These are phyloP conservation scores for Lepus europaeus DNA, from an alignment of 2,113 vertebrate genomes.

Conservation along the genomic window DNA sequence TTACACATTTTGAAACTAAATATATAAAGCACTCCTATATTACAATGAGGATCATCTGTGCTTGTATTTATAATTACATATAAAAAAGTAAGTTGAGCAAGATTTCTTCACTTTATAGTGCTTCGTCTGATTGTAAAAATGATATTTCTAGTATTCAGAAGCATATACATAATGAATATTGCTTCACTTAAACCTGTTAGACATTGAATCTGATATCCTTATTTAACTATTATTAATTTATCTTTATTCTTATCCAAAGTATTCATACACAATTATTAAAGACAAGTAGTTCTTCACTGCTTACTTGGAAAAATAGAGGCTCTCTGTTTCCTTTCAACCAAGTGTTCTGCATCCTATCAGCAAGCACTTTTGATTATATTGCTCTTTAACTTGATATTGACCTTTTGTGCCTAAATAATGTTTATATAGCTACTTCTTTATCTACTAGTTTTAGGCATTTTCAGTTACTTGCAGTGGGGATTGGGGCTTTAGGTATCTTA, in stretches of 20 bases:
- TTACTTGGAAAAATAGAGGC: neutral
- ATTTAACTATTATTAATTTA: neutral
- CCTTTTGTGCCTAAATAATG: neutral
- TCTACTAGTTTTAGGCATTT: neutral
- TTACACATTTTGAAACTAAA: neutral
- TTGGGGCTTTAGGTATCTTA: neutral
- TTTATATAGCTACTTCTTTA: neutral
- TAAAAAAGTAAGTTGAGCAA: neutral
- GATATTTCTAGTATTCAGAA: neutral
- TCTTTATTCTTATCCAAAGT: conserved; percentile 16
- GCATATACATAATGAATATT: neutral
- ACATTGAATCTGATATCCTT: neutral
- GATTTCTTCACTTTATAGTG: neutral
- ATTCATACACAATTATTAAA: neutral
- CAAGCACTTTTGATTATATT: neutral
- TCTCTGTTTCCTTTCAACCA: neutral
- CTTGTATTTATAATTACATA: neutral
- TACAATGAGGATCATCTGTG: neutral
- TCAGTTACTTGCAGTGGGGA: neutral
- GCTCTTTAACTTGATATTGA: neutral
- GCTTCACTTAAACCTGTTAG: neutral
- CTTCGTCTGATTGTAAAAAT: neutral
- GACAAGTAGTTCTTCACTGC: neutral
- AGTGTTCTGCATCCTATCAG: neutral
- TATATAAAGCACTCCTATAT: neutral